These are phyloP conservation scores for Otolemur crassicaudatus DNA, from an alignment of 2,797 vertebrate species.

Conservation along the genomic window DNA sequence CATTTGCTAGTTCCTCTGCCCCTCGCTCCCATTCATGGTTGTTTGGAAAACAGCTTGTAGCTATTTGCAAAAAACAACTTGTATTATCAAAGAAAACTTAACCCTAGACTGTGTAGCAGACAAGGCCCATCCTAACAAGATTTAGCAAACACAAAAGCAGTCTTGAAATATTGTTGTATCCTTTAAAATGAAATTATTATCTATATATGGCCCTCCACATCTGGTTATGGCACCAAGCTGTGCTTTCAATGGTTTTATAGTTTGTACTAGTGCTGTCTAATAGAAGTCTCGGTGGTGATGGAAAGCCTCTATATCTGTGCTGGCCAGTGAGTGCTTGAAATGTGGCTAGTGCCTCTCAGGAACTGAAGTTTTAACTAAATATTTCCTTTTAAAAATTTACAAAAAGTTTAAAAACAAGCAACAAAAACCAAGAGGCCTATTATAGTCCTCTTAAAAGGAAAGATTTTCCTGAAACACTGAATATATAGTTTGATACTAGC, in stretches of 20 bases:
- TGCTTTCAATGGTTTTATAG: neutral
- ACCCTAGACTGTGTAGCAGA: constrained; percentile 42
- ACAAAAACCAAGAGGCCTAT: neutral
- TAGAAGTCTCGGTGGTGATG: neutral
- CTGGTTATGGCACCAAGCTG: constrained; percentile 50
- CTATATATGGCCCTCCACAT: constrained; percentile 36
- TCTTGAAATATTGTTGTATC: constrained; percentile 70
- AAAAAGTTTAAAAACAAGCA: constrained; percentile 10
- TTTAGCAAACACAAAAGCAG: constrained; percentile 58
- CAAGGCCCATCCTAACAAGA: constrained; percentile 61
- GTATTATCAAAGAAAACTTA: constrained; percentile 47
- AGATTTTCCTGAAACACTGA: constrained; percentile 35
- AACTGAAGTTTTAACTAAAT: neutral
- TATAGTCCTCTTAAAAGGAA: neutral
- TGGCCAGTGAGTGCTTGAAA: neutral
- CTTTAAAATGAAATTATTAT: constrained; percentile 71
- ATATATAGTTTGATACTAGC: neutral
- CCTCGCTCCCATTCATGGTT: neutral
- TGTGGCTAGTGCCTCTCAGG: neutral
- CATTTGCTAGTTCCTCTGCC: neutral
- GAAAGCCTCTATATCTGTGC: neutral
- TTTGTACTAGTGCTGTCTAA: neutral
- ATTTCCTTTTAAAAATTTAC: neutral
- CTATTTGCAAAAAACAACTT: constrained; percentile 62
- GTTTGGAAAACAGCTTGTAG: constrained; percentile 55